A percentile compares a stretch with the other conserved stretches of the same genome.
Evolutionary conservation across 2,888 invertebrate species (phyloP).

Genomic region (Fragum fragum): DNA sequence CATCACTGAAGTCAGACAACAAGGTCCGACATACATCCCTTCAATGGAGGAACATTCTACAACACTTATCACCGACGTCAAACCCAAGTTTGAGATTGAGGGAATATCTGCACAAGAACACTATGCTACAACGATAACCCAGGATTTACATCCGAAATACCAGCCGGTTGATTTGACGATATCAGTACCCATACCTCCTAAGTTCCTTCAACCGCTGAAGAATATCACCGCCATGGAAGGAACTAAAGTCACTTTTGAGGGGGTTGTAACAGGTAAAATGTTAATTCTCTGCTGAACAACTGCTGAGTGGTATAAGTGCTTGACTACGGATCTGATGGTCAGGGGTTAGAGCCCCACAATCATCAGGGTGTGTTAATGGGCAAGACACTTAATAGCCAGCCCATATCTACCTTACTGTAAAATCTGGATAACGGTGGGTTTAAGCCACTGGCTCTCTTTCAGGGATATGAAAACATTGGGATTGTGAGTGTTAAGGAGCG

Average conservation of each 20-base stretch:
- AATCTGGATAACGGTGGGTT: no score
- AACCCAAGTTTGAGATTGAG: constrained; percentile 69
- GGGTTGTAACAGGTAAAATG: constrained; percentile 92
- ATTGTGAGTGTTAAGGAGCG: no score
- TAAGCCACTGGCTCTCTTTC: no score
- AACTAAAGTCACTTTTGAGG: constrained; percentile 96
- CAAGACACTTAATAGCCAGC: no score
- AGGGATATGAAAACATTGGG: no score
- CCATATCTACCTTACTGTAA: no score
- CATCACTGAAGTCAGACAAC: constrained; percentile 69
- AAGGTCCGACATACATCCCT: constrained; percentile 72
- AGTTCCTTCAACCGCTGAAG: constrained; percentile 91
- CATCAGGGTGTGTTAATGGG: no score
- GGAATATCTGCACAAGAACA: constrained; percentile 71
- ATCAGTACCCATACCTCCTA: constrained; percentile 85
- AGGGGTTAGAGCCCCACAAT: no score
- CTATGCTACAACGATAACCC: constrained; percentile 78
- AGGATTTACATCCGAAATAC: constrained; percentile 80
- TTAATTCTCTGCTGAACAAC: no score
- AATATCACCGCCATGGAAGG: constrained; percentile 96
- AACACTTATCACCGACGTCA: constrained; percentile 76
- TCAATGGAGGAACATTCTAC: constrained; percentile 76
- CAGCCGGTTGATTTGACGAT: constrained; percentile 85
- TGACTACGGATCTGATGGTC: no score
- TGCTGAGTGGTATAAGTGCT: no score